phyloP scores from a whole-genome alignment of 2,888 invertebrate species.

The Craniophora ligustri region DNA sequence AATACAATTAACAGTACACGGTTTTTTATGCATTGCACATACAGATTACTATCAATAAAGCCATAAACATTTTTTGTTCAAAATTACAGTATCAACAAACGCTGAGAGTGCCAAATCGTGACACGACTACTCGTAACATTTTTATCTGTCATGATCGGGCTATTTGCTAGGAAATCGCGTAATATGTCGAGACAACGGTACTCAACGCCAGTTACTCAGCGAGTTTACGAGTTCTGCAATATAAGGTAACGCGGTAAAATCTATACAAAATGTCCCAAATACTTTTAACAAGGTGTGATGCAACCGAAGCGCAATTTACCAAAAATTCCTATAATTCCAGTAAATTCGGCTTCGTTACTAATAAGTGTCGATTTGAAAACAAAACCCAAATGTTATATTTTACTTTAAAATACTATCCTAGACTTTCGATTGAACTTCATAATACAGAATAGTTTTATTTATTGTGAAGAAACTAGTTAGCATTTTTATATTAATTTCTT shows the following conservation, averaged over 20 bases:
- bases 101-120: constrained; percentile 49
- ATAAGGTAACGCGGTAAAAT: constrained; percentile 63
- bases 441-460: no score
- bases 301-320: constrained; percentile 58
- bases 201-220: constrained; percentile 56
- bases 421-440: no score
- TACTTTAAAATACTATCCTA: constrained; percentile 60
- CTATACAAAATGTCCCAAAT: constrained; percentile 55
- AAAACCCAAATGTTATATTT: constrained; percentile 60
- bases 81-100: constrained; percentile 42
- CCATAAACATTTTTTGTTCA: constrained; percentile 41
- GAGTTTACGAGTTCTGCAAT: constrained; percentile 67
- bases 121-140: constrained; percentile 43
- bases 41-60: constrained; percentile 35
- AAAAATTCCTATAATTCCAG: constrained; percentile 66
- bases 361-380: constrained; percentile 34
- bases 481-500: no score
- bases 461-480: no score
- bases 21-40: constrained; percentile 5
- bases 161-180: constrained; percentile 57
- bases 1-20: not conserved
- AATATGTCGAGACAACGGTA: constrained; percentile 60
- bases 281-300: constrained; percentile 55
- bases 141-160: constrained; percentile 51
- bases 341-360: no score